These are phyloP conservation scores for Sylvilagus floridanus DNA, from an alignment of 2,797 vertebrate genomes.

Conservation along the genomic window DNA sequence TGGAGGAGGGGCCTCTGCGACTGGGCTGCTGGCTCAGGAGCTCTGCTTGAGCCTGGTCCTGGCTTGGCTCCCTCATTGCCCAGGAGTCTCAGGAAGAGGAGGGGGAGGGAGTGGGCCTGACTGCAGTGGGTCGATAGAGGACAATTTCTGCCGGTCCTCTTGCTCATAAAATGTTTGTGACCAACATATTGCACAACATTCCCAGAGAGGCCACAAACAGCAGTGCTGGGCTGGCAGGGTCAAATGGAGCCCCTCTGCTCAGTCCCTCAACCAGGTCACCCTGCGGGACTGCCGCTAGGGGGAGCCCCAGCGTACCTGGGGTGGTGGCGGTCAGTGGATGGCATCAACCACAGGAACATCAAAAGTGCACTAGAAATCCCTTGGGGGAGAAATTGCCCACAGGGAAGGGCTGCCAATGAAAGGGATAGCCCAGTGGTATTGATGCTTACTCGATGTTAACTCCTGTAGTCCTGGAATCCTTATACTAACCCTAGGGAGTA, in stretches of 20 bases:
- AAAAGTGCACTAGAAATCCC: constrained; percentile 40
- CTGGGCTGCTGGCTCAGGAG: not conserved
- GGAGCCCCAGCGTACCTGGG: not conserved
- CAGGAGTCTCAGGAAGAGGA: constrained; percentile 54
- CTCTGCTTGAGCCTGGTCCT: not conserved
- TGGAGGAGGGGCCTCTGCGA: not conserved
- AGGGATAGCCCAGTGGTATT: not conserved
- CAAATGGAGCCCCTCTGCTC: constrained; percentile 43
- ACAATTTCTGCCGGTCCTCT: constrained; percentile 80
- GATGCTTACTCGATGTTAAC: not conserved
- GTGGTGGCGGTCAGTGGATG: not conserved
- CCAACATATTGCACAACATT: constrained; percentile 75
- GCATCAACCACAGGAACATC: not conserved
- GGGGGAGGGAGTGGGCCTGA: constrained; percentile 54
- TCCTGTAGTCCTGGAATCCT: not conserved
- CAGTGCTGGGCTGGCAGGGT: constrained; percentile 63
- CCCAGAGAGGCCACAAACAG: constrained; percentile 82
- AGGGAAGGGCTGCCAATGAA: not conserved
- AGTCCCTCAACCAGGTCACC: not conserved
- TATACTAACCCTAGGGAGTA: not conserved
- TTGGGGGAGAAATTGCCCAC: constrained; percentile 3
- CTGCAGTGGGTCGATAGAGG: constrained; percentile 71
- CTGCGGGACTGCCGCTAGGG: not conserved
- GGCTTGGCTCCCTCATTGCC: not conserved
- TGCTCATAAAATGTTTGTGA: constrained; percentile 83